Evolutionary conservation across 2,797 vertebrate species (phyloP).

Genomic region (Diplodus sargus): DNA sequence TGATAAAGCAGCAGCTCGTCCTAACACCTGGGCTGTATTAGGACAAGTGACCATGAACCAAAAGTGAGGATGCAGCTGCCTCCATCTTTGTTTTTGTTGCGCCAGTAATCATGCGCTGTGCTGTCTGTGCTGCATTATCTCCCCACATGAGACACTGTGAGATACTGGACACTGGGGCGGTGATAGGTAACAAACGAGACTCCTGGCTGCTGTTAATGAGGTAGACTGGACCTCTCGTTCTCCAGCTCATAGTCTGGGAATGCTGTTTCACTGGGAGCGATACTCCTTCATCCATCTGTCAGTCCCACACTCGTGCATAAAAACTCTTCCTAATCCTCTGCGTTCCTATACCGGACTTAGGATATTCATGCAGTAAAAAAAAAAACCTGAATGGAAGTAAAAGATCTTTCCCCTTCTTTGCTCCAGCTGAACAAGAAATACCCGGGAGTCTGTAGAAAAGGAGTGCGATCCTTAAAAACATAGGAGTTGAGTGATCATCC

Average conservation of each 20-base stretch:
- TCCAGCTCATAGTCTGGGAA: conserved; percentile 82
- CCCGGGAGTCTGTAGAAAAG: conserved; percentile 33
- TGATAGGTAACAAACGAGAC: conserved; percentile 57
- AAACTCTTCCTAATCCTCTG: conserved; percentile 14
- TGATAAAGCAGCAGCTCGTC: conserved; percentile 49
- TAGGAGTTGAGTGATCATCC: conserved; percentile 36
- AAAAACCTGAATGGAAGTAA: conserved; percentile 7
- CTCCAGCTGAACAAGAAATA: conserved; percentile 27
- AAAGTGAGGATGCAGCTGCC: conserved; percentile 45
- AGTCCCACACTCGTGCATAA: conserved; percentile 41
- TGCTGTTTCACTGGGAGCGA: conserved; percentile 68
- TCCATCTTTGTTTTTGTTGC: conserved; percentile 57
- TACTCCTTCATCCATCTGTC: conserved; percentile 68
- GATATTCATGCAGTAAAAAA: conserved; percentile 17
- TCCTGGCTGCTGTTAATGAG: conserved; percentile 65
- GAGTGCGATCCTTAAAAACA: conserved; percentile 31
- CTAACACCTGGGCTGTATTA: conserved; percentile 68
- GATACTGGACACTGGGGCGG: conserved; percentile 42
- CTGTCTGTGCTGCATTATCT: conserved; percentile 49
- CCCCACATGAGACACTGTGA: conserved; percentile 47
- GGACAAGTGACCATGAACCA: conserved; percentile 43
- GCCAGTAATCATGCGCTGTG: conserved; percentile 20
- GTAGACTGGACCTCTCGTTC: conserved; percentile 51
- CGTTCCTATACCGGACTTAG: conserved; percentile 17
- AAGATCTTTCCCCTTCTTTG: conserved; percentile 16